Evolutionary conservation across 2,888 invertebrate genomes (phyloP), one percentile per base, ranked within the genome.

Genomic region (Conistra vaccinii): DNA sequence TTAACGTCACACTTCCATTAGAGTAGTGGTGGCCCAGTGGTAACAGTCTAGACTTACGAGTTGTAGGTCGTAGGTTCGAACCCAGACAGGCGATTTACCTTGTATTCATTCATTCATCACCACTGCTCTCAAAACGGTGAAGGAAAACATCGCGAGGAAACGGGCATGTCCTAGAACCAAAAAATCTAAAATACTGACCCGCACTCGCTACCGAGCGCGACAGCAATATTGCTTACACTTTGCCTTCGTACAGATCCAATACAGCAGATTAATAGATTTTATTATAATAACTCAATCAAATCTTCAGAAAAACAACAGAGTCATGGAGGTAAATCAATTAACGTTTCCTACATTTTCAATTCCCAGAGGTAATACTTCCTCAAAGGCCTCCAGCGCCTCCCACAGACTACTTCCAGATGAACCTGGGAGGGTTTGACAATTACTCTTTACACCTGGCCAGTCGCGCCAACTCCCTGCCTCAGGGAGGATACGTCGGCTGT

Each of bases 351-450:
- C 3, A n/a, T 23, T 39, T 39, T 61, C n/a, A 9, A 42, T 81
- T 95, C 96, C 57, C 95, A 98, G 99, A 99, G 97, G 98, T 98
- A 53, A 97, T 99, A 65, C 98, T 98, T 70, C 99, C 99, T 12
- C 98, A 98, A 93, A 97, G 99, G 81, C 99, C 99, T 6, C 98
- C 98, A 39, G 98, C 98, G 1, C 98, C 98, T 10, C 98, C 99
- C 0, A 98, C 98, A 0, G 98, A 98, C 90, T 99, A 99, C 93
- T 98, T 99, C 90, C 98, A 99, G 95, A 97, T 98, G 89, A 98
- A 98, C 93, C 96, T 99, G 61, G 99, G 99, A 53, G 98, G 98
- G 20, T 98, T 98, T 90, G 98, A 98, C 93, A 97, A 97, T 3
- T 97, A 98, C 89, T 98, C 98, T 82, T 92, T 98, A 35, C 97